Base-by-base conservation (phyloP, 2,888 invertebrate genomes). In the Spisula subtruncata region DNA sequence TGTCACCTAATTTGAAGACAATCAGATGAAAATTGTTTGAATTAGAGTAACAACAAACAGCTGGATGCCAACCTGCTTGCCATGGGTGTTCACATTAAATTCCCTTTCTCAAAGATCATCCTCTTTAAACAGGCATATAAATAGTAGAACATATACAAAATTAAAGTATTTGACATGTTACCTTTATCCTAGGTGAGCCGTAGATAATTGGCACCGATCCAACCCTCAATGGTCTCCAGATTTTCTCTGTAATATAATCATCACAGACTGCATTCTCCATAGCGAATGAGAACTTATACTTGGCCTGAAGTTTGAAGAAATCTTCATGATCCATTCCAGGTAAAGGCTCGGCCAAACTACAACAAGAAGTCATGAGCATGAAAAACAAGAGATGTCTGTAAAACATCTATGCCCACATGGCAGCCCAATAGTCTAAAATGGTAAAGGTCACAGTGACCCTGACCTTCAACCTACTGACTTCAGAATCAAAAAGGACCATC, bases 201-300 rank as follows among this genome's bases (percentile, higher is more conserved):
- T 98, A 98, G 96, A 98, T 98, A 93, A 98, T 97, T 2, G 98
- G 98, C 46, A 98, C 97, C 35, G 98, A 97, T 0, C 98, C 98
- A 8, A 98, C 97, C 93, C 98, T 97, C 54, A 98, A 97, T 0
- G 98, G 98, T 32, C 98, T 97, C 98, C 98, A 98, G 92, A 98
- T 97, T 96, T 98, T 98, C 96, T 98, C 98, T 0, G 98, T 98
- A 2, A 98, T 97, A 96, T 98, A 98, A 97, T 98, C 98, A 41
- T 98, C 97, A 96, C 98, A 98, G 8, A 98, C 97, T 0, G 98
- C 98, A 97, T 98, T 98, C 97, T 98, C 98, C 95, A 98, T 98
- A 0, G 98, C 98, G 92, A 98, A 97, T 12, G 98, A 97, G 96
- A 98, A 98, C 96, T 98, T 98, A 95, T 98, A 98, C 90, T 97